These are phyloP conservation scores for Elgaria multicarinata DNA, from an alignment of 2,113 vertebrate genomes.

Conservation along the genomic window DNA sequence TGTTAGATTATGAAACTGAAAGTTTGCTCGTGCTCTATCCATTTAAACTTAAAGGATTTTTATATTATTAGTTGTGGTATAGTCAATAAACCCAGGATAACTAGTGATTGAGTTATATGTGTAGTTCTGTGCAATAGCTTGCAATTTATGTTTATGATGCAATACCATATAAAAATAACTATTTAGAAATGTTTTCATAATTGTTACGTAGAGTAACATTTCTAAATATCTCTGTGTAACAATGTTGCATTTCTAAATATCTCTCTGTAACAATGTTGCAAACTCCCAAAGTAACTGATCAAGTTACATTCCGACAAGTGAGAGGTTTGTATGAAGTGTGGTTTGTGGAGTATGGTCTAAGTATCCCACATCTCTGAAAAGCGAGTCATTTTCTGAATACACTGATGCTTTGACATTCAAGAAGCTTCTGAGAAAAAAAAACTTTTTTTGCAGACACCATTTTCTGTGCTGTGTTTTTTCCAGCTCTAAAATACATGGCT, in stretches of 20 bases:
- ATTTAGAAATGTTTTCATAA: background rate
- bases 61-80: background rate
- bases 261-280: no score
- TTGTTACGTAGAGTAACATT: background rate
- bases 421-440: background rate
- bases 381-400: background rate
- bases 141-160: background rate
- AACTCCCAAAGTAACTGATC: background rate
- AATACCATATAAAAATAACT: background rate
- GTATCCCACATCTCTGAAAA: background rate
- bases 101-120: background rate
- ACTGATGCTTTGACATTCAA: background rate
- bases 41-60: background rate
- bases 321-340: background rate
- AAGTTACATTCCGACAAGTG: background rate
- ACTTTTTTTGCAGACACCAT: background rate
- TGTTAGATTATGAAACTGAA: background rate
- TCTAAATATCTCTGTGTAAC: background rate
- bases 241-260: background rate
- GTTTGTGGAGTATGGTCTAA: background rate
- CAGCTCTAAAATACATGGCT: background rate
- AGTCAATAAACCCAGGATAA: background rate
- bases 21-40: background rate
- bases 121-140: background rate
- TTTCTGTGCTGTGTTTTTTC: slow-evolving; percentile 3